Conservation (phyloP, 1,140 invertebrate species). For the Steinernema feltiae region DNA sequence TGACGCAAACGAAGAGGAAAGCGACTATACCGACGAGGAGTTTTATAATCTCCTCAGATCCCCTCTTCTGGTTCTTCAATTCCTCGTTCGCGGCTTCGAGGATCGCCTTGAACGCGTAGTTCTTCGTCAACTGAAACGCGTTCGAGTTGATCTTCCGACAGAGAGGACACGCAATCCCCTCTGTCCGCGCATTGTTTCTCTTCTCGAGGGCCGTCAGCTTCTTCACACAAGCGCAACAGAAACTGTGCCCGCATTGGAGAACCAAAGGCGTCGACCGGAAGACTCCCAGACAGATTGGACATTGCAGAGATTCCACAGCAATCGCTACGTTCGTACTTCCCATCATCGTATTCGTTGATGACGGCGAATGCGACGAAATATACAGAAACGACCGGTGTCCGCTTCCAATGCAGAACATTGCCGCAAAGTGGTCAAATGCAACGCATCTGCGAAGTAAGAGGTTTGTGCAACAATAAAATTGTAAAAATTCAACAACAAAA, state of each 20-base stretch:
- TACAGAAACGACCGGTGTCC: not conserved
- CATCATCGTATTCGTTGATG: too few species aligned
- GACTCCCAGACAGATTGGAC: not conserved
- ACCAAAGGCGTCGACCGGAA: not conserved
- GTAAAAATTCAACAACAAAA: conserved; percentile 16
- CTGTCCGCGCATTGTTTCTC: too few species aligned
- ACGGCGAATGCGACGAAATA: not conserved
- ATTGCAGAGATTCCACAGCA: not conserved
- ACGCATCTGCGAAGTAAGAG: too few species aligned
- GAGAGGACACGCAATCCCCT: not conserved
- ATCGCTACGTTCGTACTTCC: not conserved
- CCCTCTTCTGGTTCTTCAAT: not conserved
- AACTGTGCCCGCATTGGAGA: not conserved
- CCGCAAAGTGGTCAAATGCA: not conserved
- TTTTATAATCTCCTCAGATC: not conserved
- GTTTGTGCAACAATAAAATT: too few species aligned
- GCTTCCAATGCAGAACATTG: not conserved
- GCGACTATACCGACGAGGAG: not conserved
- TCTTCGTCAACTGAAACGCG: not conserved
- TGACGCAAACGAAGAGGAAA: not conserved
- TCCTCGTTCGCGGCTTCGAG: too few species aligned
- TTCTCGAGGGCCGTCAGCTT: not conserved
- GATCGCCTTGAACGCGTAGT: not conserved
- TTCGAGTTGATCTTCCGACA: not conserved
- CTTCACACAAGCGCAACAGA: not conserved